Evolutionary conservation across 2,113 vertebrate species (phyloP).

Genomic region (Semnornis frantzii): DNA sequence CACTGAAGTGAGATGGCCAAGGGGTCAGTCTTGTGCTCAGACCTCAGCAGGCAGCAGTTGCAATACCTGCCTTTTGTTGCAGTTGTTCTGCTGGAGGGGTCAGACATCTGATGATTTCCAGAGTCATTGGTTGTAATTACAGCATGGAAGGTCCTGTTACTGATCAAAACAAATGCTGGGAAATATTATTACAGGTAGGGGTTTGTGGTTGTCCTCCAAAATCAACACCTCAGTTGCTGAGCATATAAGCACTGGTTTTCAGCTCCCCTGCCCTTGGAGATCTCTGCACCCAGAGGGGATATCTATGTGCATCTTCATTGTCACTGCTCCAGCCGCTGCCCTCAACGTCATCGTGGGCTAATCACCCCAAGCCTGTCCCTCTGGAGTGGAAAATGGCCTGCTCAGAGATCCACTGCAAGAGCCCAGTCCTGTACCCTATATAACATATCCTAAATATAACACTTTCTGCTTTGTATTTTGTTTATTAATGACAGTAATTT

Average conservation of each 20-base stretch:
- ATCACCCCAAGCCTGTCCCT: neutral
- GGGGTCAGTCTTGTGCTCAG: neutral
- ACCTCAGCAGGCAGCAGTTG: neutral
- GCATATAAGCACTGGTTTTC: rapidly evolving
- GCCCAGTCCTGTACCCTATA: neutral
- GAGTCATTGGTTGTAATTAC: neutral
- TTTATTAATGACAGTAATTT: neutral
- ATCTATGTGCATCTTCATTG: neutral
- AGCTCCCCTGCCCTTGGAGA: neutral
- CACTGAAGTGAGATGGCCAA: rapidly evolving
- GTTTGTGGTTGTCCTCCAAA: rapidly evolving
- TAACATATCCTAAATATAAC: neutral
- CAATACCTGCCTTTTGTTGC: neutral
- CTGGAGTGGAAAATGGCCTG: neutral
- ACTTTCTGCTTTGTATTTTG: neutral
- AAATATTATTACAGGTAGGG: neutral
- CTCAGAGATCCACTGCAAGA: neutral
- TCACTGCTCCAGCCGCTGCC: rapidly evolving
- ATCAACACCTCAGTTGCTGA: rapidly evolving
- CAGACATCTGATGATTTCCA: neutral
- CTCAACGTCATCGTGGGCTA: rapidly evolving
- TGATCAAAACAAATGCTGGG: neutral
- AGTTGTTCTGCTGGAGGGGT: rapidly evolving
- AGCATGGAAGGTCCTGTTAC: neutral
- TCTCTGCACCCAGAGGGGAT: neutral